Base-by-base conservation (phyloP, 2,888 invertebrate genomes). In the Platynereis dumerilii region DNA sequence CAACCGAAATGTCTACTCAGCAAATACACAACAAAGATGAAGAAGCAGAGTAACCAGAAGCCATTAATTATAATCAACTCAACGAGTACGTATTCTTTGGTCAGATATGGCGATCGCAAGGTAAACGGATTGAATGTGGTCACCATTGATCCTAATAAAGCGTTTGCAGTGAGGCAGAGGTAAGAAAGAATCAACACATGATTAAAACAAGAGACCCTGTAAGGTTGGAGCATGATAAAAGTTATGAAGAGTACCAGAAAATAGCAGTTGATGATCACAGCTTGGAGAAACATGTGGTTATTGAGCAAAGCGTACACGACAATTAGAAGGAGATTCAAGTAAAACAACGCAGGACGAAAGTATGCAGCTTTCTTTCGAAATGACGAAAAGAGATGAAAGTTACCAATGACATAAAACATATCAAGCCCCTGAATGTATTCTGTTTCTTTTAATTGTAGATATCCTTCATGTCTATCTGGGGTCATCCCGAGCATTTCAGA, bases 391-490 rank as follows among this genome's bases (percentile, higher is more conserved):
- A 79, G 67, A 69, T 78, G 77, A 65, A 77, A 77, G 53, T 75
- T 72, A 34, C 72, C 74, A 29, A 76, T 71, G 17, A 77, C 68
- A 77, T 78, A 81, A n/a, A 75, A 62, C 58, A 76, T 69, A 61
- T 81, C 79, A 45, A 81, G 67, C 26, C 80, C 80, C 26, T 79
- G 74, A 64, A 78, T 75, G 64, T 80, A 81, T 60, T 81, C 80
- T 17, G 74, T 75, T 70, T 81, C 80, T 63, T 80, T 80, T 63
- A 81, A 67, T 53, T 79, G 75, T n/a, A 82, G 66, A 66, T 75
- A 79, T 5, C 74, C 73, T 53, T 81, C 78, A 57, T 82, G 80
- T 44, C 77, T 74, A 27, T 76, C 68, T 1, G 69, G 27, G n/a
- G 74, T 73, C 26, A 75, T 70, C 5, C 73, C 72, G 63, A 79